Percentiles rank a stretch among this genome's conserved stretches.
Evolutionary conservation across 2,113 vertebrate genomes (phyloP).

Genomic region (Murina feae): DNA sequence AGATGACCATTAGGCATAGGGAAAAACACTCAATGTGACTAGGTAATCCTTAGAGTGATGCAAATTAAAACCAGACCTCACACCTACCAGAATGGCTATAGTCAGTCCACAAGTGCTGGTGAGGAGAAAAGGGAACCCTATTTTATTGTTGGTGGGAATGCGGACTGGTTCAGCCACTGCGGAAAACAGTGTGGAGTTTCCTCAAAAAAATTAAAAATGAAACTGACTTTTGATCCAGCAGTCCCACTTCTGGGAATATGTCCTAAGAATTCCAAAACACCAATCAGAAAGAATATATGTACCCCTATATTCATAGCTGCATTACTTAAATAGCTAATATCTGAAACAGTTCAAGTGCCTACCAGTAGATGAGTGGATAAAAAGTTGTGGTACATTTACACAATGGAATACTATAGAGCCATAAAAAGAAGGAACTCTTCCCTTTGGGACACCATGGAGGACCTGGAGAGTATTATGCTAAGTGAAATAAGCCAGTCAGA

Average conservation of each 20-base stretch:
- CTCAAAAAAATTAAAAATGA: background rate
- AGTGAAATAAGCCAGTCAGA: background rate
- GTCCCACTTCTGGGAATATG: background rate
- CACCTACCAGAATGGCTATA: too few relatives aligned
- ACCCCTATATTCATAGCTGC: background rate
- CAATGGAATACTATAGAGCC: too few relatives aligned
- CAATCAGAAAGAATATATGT: background rate
- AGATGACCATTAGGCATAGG: background rate
- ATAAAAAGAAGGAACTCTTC: too few relatives aligned
- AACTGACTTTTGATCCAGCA: background rate
- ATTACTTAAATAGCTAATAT: background rate
- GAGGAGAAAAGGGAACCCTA: background rate
- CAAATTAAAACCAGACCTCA: background rate
- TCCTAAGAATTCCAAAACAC: background rate
- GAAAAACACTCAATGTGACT: background rate
- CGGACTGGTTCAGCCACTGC: background rate
- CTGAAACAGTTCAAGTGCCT: background rate
- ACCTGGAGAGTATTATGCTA: background rate
- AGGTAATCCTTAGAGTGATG: background rate
- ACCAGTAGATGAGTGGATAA: background rate
- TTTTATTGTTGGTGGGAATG: background rate
- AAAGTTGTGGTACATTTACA: background rate
- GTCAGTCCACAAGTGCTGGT: background rate
- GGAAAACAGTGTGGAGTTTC: background rate
- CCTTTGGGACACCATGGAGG: background rate